phyloP scores from a whole-genome alignment of 92 coral and sea anemone genomes.

The Bergia sp. region DNA sequence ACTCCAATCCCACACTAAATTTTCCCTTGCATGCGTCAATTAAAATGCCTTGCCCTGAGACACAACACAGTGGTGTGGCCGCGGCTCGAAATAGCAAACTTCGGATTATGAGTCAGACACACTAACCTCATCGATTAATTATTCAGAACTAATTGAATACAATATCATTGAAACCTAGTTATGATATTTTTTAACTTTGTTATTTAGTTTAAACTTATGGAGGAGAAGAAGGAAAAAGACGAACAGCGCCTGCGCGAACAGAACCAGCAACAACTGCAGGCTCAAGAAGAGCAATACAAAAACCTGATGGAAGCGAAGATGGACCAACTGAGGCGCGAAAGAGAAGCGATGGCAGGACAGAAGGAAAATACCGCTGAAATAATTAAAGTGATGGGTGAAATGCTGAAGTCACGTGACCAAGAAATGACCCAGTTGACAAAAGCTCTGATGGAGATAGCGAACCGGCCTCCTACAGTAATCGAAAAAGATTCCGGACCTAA shows the following conservation, averaged over 20 bases:
- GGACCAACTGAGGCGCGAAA: conserved; percentile 30
- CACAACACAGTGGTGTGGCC: too few relatives aligned
- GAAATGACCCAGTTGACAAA: conserved; percentile 22
- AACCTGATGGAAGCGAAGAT: conserved; percentile 34
- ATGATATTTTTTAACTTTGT: too few relatives aligned
- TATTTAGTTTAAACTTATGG: conserved; percentile 9
- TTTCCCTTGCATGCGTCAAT: too few relatives aligned
- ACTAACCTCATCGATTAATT: too few relatives aligned
- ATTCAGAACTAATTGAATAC: too few relatives aligned
- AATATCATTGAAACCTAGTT: too few relatives aligned
- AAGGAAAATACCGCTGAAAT: conserved; percentile 22
- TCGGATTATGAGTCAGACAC: too few relatives aligned
- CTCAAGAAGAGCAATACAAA: conserved; percentile 40
- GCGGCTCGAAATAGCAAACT: too few relatives aligned
- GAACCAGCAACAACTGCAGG: conserved; percentile 32
- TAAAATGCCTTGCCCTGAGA: too few relatives aligned
- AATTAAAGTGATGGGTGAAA: conserved; percentile 29
- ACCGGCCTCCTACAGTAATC: conserved; percentile 33
- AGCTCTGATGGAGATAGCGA: conserved; percentile 18
- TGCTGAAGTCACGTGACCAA: conserved; percentile 45
- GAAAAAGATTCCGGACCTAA: conserved; percentile 16
- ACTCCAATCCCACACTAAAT: too few relatives aligned
- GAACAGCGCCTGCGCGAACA: conserved; percentile 48
- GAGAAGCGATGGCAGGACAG: conserved; percentile 33
- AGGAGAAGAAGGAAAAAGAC: conserved; percentile 32